phyloP scores from a whole-genome alignment of 2,888 invertebrate species.

The Caprella mutica region DNA sequence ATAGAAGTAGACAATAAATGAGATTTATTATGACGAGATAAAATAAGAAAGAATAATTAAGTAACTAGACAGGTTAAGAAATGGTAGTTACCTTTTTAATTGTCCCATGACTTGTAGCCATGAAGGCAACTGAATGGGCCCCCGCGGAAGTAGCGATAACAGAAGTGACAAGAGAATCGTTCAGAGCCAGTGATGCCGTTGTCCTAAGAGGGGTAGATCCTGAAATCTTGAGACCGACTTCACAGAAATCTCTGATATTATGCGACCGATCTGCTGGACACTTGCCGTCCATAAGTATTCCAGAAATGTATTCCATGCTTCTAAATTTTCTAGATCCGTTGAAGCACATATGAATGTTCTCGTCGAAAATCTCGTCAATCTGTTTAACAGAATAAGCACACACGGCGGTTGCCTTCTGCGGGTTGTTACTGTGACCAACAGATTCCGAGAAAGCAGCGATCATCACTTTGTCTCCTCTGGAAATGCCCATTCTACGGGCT shows the following conservation, averaged over 20 bases:
- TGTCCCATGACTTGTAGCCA: constrained; percentile 73
- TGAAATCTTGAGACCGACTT: constrained; percentile 81
- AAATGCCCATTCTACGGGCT: constrained; percentile 62
- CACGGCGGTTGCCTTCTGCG: constrained; percentile 69
- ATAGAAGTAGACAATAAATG: too few relatives aligned
- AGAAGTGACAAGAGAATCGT: constrained; percentile 67
- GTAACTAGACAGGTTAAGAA: too few relatives aligned
- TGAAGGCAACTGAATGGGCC: constrained; percentile 82
- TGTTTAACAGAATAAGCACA: constrained; percentile 84
- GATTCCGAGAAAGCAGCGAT: constrained; percentile 83
- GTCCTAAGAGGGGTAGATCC: constrained; percentile 71
- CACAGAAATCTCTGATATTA: constrained; percentile 82
- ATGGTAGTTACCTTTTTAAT: constrained; percentile 63
- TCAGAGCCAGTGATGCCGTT: constrained; percentile 62
- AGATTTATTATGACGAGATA: too few relatives aligned
- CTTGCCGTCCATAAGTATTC: constrained; percentile 77
- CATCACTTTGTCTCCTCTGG: constrained; percentile 65
- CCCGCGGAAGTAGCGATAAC: constrained; percentile 79
- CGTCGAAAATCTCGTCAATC: constrained; percentile 82
- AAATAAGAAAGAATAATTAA: too few relatives aligned
- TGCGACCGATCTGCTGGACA: constrained; percentile 68
- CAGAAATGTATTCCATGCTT: constrained; percentile 80
- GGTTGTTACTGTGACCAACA: constrained; percentile 71
- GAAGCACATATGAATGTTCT: constrained; percentile 95
- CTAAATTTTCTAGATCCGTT: constrained; percentile 85